Evolutionary conservation across 2,797 vertebrate species (phyloP), one percentile per base, ranked within the genome.

Genomic region (Poecile montanus): DNA sequence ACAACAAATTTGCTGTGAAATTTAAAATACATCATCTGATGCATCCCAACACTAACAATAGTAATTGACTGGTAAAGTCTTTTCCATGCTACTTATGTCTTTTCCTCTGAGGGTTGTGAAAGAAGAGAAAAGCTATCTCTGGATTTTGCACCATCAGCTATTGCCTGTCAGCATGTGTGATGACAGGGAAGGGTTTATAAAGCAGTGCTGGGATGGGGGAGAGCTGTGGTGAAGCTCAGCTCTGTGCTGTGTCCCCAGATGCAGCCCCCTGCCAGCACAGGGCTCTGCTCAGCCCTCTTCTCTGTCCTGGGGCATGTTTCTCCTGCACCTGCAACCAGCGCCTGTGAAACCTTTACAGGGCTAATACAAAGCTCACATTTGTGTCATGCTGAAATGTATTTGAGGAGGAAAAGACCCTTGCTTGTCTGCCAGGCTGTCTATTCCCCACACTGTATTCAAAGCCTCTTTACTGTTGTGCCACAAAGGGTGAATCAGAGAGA

Each of bases 341-440:
- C 30, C 81, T 56, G 56, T 3, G 27, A 82, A 83, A 75, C 25
- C 61, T 90, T 83, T 34, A 30, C 30, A 68, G 57, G 38, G 18
- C 32, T 95, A 91, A 92, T 22, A 74, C 60, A 92, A 79, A 94
- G 75, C 70, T 61, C 68, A 80, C 23, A 42, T 58, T 88, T 80
- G 34, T 83, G 72, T 85, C 72, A 9, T 26, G 75, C 87, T 75
- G 87, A 89, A 94, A 93, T 9, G 25, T 48, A 34, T 88, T 74
- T 74, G 65, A 93, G 61, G 21, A 85, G 75, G 47, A 89, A 92
- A 91, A 85, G 93, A 89, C n/a, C 81, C 87, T 57, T 95, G 78
- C 62, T 82, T 92, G 45, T 85, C 78, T 93, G 58, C 54, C 72
- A 88, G 61, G 36, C 65, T 93, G 61, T 54, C 85, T 93, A 54